These are phyloP conservation scores for Hippocampus barbouri DNA, from an alignment of 2,113 vertebrate species.

Conservation along the genomic window DNA sequence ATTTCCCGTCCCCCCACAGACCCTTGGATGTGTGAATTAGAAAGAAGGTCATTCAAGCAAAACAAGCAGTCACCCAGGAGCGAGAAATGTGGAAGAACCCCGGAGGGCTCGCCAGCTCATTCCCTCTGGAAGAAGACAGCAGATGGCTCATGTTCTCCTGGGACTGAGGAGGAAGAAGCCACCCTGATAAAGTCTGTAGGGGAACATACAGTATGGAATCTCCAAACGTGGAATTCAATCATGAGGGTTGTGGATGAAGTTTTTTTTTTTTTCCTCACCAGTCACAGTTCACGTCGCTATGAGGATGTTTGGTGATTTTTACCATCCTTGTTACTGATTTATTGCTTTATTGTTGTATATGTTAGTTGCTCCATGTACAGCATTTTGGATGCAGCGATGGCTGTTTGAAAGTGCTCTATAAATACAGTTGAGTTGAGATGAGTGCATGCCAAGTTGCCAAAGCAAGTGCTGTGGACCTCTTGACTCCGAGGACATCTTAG, in stretches of 20 bases:
- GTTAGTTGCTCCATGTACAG: no score
- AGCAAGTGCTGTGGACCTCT: no score
- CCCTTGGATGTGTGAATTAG: constrained; percentile 24
- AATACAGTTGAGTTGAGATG: no score
- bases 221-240: background rate
- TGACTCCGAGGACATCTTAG: no score
- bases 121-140: constrained; percentile 48
- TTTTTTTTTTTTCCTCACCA: background rate
- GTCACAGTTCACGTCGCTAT: background rate
- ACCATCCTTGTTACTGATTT: no score
- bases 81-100: constrained; percentile 30
- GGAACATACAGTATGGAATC: background rate
- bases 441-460: no score
- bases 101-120: constrained; percentile 32
- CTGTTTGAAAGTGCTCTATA: background rate
- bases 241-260: background rate
- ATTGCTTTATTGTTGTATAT: no score
- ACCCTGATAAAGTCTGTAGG: background rate
- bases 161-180: constrained; percentile 20
- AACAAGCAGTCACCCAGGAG: constrained; percentile 51
- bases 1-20: constrained; percentile 24
- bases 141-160: constrained; percentile 45
- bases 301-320: no score
- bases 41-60: constrained; percentile 46
- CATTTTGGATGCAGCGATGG: background rate